phyloP scores from a whole-genome alignment of 92 coral and sea anemone species.

The Epizoanthus fatuus region DNA sequence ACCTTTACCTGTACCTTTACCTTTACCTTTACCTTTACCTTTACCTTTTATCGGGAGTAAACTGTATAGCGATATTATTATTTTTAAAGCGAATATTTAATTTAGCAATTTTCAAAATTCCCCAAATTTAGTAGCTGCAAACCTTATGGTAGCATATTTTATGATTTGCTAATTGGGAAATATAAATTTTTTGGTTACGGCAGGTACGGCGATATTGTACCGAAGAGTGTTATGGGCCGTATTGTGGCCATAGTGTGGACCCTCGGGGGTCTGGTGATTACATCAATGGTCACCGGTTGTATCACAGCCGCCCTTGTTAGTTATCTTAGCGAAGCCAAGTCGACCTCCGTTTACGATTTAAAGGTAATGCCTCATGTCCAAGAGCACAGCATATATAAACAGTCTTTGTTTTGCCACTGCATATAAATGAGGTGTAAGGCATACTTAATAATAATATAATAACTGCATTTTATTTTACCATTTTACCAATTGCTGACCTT shows the following conservation, averaged over 20 bases:
- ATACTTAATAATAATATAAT: too few relatives aligned
- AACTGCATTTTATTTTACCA: too few relatives aligned
- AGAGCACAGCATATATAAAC: too few relatives aligned
- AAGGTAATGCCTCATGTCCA: slow-evolving; percentile 8
- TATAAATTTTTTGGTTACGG: neutral
- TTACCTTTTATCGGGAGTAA: too few relatives aligned
- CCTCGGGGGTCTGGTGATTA: slow-evolving; percentile 66
- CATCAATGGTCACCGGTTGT: slow-evolving; percentile 66
- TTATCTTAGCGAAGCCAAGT: slow-evolving; percentile 6
- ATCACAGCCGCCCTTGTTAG: slow-evolving; percentile 67
- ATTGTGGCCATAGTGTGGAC: slow-evolving; percentile 70
- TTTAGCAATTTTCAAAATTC: neutral
- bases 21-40: too few relatives aligned
- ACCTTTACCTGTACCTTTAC: too few relatives aligned
- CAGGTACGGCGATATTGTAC: slow-evolving; percentile 91
- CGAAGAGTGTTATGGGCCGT: slow-evolving; percentile 72
- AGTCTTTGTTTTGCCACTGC: too few relatives aligned
- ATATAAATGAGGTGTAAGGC: too few relatives aligned
- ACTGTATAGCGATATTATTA: too few relatives aligned
- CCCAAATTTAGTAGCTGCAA: neutral
- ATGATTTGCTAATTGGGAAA: neutral
- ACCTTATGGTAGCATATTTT: neutral
- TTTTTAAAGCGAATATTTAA: too few relatives aligned
- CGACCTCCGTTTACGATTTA: neutral
- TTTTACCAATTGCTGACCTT: too few relatives aligned